Conservation (phyloP, 1,140 invertebrate species). For the Heliothis subflexa region DNA sequence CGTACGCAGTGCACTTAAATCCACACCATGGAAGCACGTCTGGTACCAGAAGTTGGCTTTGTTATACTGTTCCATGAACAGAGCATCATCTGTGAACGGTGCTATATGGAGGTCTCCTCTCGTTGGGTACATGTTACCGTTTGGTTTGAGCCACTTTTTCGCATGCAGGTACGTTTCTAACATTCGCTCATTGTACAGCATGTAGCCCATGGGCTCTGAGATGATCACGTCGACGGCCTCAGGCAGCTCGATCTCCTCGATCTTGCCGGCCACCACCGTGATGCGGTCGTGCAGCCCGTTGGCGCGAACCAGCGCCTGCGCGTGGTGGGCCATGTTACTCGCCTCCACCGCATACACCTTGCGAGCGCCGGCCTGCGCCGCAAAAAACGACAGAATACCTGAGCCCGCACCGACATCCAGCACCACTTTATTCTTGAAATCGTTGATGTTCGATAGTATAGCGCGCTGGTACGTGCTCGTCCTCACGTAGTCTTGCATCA, state of each 20-base stretch:
- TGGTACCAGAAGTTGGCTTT: slow-evolving; percentile 99
- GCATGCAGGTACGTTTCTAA: slow-evolving; percentile 99
- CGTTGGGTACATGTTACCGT: slow-evolving; percentile 98
- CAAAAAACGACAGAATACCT: slow-evolving; percentile 99
- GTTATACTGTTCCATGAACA: slow-evolving; percentile 99
- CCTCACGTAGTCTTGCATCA: slow-evolving; percentile 99
- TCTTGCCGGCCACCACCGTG: slow-evolving; percentile 98
- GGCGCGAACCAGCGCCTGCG: slow-evolving; percentile 95
- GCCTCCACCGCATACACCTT: slow-evolving; percentile 99
- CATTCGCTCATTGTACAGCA: slow-evolving; percentile 99
- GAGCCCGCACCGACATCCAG: slow-evolving; percentile 99
- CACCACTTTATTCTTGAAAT: slow-evolving; percentile 97
- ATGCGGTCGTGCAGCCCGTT: slow-evolving; percentile 96
- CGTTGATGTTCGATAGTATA: slow-evolving; percentile 96
- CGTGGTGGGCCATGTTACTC: slow-evolving; percentile 99
- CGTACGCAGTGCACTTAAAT: slow-evolving; percentile 93
- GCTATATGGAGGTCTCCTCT: slow-evolving; percentile 98
- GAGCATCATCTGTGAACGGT: slow-evolving; percentile 99
- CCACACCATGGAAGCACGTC: slow-evolving; percentile 99
- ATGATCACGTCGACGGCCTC: slow-evolving; percentile 99
- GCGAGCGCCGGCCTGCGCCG: slow-evolving; percentile 97
- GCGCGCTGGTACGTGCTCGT: slow-evolving; percentile 99
- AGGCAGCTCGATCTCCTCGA: slow-evolving; percentile 98
- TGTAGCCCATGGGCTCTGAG: slow-evolving; percentile 99
- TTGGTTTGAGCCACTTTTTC: slow-evolving; percentile 98